These are phyloP conservation scores for Spodoptera litura DNA, from an alignment of 1,140 invertebrate genomes.

Conservation along the genomic window DNA sequence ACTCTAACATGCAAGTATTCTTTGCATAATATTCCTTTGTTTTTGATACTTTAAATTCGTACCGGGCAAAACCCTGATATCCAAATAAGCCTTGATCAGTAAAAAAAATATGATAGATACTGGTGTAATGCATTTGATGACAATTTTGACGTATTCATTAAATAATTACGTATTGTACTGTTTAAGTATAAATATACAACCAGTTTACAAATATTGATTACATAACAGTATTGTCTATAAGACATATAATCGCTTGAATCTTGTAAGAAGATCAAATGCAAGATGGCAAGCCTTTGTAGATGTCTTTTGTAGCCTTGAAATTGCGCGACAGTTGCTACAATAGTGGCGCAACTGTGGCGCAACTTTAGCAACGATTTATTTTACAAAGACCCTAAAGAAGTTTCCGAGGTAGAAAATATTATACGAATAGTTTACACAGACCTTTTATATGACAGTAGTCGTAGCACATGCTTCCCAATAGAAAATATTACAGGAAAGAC, in stretches of 20 bases:
- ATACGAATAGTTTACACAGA: slow-evolving; percentile 34
- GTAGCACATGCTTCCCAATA: slow-evolving; percentile 7
- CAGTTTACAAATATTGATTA: slow-evolving; percentile 2
- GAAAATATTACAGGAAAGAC: slow-evolving; percentile 2
- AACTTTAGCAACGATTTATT: slow-evolving; percentile 1
- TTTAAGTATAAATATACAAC: slow-evolving; percentile 38
- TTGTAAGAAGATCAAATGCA: slow-evolving; percentile 31
- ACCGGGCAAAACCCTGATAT: not conserved
- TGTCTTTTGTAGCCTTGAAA: not conserved
- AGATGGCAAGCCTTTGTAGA: slow-evolving; percentile 1
- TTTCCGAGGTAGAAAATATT: slow-evolving; percentile 40
- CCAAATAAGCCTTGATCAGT: too few species aligned
- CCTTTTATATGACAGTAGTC: slow-evolving; percentile 12
- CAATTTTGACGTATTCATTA: slow-evolving; percentile 20
- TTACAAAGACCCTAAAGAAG: slow-evolving; percentile 8
- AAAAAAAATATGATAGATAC: too few species aligned
- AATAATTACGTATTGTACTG: slow-evolving; percentile 28
- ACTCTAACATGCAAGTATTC: too few species aligned
- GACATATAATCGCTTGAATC: slow-evolving; percentile 1
- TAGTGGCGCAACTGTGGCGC: slow-evolving; percentile 6
- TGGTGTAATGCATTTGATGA: not conserved
- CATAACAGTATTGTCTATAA: slow-evolving; percentile 16
- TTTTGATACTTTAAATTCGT: not conserved
- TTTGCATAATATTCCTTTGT: not conserved
- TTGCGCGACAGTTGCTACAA: slow-evolving; percentile 8